Evolutionary conservation across 2,797 vertebrate genomes (phyloP).

Genomic region (Cossypha polioptera): DNA sequence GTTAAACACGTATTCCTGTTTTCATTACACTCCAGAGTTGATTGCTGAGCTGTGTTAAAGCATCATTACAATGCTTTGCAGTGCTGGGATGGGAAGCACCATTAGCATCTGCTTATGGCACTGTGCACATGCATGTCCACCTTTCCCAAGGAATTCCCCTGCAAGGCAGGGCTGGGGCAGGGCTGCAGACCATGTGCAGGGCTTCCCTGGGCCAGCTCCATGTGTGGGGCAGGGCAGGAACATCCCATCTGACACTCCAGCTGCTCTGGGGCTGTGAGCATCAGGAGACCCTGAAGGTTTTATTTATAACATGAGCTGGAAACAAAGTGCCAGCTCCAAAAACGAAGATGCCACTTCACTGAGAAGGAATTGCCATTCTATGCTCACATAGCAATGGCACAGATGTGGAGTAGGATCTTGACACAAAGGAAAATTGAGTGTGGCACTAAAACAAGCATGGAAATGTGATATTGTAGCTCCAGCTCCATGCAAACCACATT

Average conservation of each 20-base stretch:
- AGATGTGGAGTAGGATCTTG: accelerated
- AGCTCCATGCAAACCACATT: accelerated
- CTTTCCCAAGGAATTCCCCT: not conserved
- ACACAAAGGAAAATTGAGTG: not conserved
- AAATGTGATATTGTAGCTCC: accelerated
- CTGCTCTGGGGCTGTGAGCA: not conserved
- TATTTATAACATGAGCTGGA: not conserved
- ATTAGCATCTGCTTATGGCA: not conserved
- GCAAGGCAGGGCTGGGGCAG: not conserved
- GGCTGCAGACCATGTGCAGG: accelerated
- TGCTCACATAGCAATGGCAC: not conserved
- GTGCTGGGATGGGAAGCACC: not conserved
- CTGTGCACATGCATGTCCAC: not conserved
- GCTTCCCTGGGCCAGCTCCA: not conserved
- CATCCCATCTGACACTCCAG: not conserved
- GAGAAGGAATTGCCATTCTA: accelerated
- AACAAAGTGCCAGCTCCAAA: not conserved
- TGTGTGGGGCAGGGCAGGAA: not conserved
- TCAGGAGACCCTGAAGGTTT: not conserved
- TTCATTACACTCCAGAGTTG: not conserved
- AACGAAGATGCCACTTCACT: not conserved
- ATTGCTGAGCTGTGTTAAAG: conserved; percentile 17
- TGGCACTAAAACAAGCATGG: not conserved
- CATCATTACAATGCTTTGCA: not conserved
- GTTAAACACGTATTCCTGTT: not conserved